Evolutionary conservation across 2,888 invertebrate genomes (phyloP).

Genomic region (Lycocerus yunnanus): DNA sequence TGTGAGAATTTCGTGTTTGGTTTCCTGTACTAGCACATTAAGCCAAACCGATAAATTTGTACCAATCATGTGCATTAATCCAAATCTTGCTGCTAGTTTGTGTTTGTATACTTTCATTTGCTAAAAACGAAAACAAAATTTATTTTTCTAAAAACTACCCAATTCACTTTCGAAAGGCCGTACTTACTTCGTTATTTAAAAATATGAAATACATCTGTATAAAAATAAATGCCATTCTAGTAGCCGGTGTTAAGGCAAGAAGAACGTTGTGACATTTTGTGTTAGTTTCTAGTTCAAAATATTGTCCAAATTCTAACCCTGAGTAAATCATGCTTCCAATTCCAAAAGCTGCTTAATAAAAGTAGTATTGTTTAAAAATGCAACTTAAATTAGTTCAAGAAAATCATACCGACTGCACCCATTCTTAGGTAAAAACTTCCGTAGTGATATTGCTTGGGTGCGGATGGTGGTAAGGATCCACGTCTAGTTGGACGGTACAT

Average conservation of each 20-base stretch:
- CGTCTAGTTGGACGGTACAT: constrained; percentile 45
- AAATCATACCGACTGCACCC: constrained; percentile 83
- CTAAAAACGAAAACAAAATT: constrained; percentile 53
- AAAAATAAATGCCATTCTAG: constrained; percentile 94
- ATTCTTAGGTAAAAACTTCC: constrained; percentile 91
- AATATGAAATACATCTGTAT: constrained; percentile 99
- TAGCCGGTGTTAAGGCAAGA: constrained; percentile 86
- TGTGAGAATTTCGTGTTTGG: constrained; percentile 91
- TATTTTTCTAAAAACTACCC: not conserved
- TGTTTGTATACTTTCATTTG: constrained; percentile 92
- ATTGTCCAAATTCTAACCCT: constrained; percentile 92
- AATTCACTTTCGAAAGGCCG: not conserved
- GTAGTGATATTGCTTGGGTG: constrained; percentile 72
- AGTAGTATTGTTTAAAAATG: not conserved
- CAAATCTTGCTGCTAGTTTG: constrained; percentile 89
- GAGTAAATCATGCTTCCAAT: constrained; percentile 98
- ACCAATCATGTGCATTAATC: constrained; percentile 98
- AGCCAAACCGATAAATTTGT: constrained; percentile 98
- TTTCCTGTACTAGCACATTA: constrained; percentile 91
- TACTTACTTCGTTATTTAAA: constrained; percentile 88
- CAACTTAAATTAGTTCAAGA: not conserved
- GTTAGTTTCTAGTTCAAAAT: constrained; percentile 89
- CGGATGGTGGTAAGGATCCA: constrained; percentile 54
- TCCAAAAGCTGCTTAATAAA: constrained; percentile 80
- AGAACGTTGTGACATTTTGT: constrained; percentile 92